Conservation (phyloP, 2,888 invertebrate species). For the Agrochola macilenta region DNA sequence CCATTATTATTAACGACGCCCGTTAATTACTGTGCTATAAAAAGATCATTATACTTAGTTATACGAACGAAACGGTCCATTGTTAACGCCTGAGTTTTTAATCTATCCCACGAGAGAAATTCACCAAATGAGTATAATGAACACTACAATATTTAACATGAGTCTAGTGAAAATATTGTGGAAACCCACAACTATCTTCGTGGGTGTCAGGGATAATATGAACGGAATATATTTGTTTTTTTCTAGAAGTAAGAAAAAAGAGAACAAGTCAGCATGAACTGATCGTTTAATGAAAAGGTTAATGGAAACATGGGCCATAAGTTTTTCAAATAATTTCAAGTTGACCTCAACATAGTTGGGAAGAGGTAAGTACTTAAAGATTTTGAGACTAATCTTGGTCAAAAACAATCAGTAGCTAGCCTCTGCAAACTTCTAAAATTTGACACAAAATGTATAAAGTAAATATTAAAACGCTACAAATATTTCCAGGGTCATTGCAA, state of each 20-base stretch:
- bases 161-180: slow-evolving; percentile 12
- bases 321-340: neutral
- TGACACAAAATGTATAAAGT: neutral
- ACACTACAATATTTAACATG: slow-evolving; percentile 30
- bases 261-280: neutral
- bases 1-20: slow-evolving; percentile 55
- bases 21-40: slow-evolving; percentile 49
- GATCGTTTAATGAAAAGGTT: too few relatives aligned
- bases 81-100: slow-evolving; percentile 54
- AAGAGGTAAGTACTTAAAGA: neutral
- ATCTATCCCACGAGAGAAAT: slow-evolving; percentile 55
- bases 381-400: neutral
- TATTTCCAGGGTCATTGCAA: neutral
- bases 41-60: slow-evolving; percentile 37
- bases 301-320: neutral
- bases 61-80: slow-evolving; percentile 42
- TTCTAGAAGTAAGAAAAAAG: neutral
- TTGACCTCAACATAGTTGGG: neutral
- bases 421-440: neutral
- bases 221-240: neutral
- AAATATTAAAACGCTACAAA: neutral
- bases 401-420: too few relatives aligned
- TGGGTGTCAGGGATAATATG: neutral
- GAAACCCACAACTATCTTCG: neutral
- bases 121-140: slow-evolving; percentile 45